Conservation (phyloP, 1,140 invertebrate genomes). For the Protaetia brevitarsis region DNA sequence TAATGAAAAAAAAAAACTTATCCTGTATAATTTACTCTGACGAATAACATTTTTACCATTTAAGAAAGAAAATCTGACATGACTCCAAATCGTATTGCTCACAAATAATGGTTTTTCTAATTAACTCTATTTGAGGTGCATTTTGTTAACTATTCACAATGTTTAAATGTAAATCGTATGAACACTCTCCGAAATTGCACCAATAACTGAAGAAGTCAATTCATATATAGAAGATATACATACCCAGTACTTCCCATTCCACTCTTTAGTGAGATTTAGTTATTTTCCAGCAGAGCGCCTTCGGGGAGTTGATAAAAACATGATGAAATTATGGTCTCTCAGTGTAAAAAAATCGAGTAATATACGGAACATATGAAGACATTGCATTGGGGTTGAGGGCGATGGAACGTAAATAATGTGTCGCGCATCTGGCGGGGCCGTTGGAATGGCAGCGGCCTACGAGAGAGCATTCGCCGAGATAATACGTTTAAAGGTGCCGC, state of each 20-base stretch:
- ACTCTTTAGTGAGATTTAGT: neutral
- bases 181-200: no score
- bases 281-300: neutral
- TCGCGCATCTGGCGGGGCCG: conserved; percentile 33
- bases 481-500: conserved; percentile 39
- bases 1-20: no score
- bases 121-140: no score
- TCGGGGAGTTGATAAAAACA: neutral
- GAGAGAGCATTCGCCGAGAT: conserved; percentile 34
- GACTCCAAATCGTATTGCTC: no score
- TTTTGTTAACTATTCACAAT: no score
- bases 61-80: no score
- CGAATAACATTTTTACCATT: no score
- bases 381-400: conserved; percentile 14
- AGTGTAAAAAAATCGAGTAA: conserved; percentile 6
- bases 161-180: no score
- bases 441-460: conserved; percentile 4
- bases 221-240: no score
- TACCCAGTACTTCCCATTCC: neutral
- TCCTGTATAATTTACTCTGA: no score
- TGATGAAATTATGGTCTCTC: neutral
- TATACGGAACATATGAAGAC: conserved; percentile 9
- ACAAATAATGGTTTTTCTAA: no score
- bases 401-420: conserved; percentile 38
- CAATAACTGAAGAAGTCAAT: no score